Evolutionary conservation across 1,140 invertebrate species (phyloP).

Genomic region (Scaptomyza graminum): DNA sequence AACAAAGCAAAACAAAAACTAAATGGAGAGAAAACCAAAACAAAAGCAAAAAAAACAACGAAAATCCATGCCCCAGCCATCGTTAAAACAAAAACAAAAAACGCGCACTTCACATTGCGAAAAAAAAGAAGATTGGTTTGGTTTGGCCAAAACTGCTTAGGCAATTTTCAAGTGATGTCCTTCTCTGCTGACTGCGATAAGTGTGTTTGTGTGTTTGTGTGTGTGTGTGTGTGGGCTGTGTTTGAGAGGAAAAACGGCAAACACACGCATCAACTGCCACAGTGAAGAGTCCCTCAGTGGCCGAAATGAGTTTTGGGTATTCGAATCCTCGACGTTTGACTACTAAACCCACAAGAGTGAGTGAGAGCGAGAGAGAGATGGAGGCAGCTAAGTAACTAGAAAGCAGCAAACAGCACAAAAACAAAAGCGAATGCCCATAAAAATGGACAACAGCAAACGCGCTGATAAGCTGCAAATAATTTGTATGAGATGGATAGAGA

Average conservation of each 20-base stretch:
- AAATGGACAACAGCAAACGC: conserved; percentile 77
- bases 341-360: background rate
- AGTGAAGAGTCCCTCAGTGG: conserved; percentile 13
- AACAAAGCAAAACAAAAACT: conserved; percentile 16
- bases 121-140: conserved; percentile 20
- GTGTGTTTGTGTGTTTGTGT: conserved; percentile 24
- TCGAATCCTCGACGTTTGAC: background rate
- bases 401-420: conserved; percentile 52
- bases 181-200: conserved; percentile 58
- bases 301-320: conserved; percentile 10
- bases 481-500: conserved; percentile 52
- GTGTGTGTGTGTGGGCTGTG: conserved; percentile 17
- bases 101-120: conserved; percentile 35
- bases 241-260: conserved; percentile 35
- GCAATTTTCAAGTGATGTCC: conserved; percentile 82
- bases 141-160: conserved; percentile 68
- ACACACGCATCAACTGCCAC: conserved; percentile 56
- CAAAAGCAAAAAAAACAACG: conserved; percentile 25
- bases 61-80: conserved; percentile 33
- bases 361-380: too few relatives aligned
- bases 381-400: conserved; percentile 60
- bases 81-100: conserved; percentile 46
- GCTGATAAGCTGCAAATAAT: conserved; percentile 81
- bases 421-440: conserved; percentile 78
- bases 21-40: conserved; percentile 13